Evolutionary conservation across 2,113 vertebrate species (phyloP), one percentile per base, ranked within the genome.

Genomic region (Cromileptes altivelis): DNA sequence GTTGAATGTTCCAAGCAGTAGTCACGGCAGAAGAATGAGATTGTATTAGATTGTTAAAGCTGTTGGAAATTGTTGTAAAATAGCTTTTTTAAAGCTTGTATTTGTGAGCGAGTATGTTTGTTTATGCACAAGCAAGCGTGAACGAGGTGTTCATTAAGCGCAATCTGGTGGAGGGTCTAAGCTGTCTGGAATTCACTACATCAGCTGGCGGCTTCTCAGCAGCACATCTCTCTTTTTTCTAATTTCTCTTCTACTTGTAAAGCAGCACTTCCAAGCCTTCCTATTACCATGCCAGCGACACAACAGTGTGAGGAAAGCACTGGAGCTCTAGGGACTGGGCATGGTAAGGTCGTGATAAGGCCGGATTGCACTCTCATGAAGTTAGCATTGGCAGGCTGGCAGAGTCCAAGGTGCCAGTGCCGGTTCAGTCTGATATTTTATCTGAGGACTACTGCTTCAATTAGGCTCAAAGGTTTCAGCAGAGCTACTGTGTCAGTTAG

Each of bases 401-500:
- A 78, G 69, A 56, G 71, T 85, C 77, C 86, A 81, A 75, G 68
- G 86, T 80, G 55, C 72, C 71, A 57, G 30, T 49, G 52, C 40
- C 30, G 55, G 69, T 70, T 85, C 71, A 82, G 58, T 55, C 42
- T 81, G 70, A 87, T 78, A 53, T 76, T 85, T 55, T 82, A 79
- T 85, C 70, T 56, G 27, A 67, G 6, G 52, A 42, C 40, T 63
- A 2, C 42, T 55, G 37, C 72, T 60, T 77, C 47, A 70, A 30
- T 75, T 64, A 75, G 70, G 78, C 69, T 87, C 77, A 79, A 87
- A 87, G 79, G 53, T 89, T 82, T 82, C 64, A 63, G 76, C 19
- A 76, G 70, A 75, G 75, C 79, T 42, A 45, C 62, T 52, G 23
- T 79, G 58, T 53, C 68, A 61, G 57, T 77, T n/a, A 8, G 27